Percentiles rank a stretch among this genome's conserved stretches.
phyloP scores from a whole-genome alignment of 2,113 vertebrate genomes.

The Misgurnus mizolepis region DNA sequence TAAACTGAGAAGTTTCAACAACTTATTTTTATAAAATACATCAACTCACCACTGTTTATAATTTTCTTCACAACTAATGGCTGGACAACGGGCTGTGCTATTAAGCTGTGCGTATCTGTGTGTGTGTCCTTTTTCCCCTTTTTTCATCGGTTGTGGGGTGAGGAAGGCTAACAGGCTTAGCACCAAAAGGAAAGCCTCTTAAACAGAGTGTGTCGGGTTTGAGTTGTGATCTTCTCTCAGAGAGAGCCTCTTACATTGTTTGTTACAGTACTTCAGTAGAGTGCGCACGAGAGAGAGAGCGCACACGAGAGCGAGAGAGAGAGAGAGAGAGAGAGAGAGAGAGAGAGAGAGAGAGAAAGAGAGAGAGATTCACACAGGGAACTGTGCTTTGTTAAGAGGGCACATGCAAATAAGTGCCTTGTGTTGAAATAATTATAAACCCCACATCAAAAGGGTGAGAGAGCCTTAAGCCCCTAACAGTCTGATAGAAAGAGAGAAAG shows the following conservation, averaged over 20 bases:
- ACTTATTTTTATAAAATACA: no score
- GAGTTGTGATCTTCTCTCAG: constrained; percentile 36
- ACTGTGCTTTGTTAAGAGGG: neutral
- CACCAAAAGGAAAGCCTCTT: constrained; percentile 37
- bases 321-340: neutral
- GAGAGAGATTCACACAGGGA: no score
- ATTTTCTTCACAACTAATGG: no score
- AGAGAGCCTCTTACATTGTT: constrained; percentile 40
- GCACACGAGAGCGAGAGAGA: neutral
- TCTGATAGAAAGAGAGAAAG: constrained; percentile 18
- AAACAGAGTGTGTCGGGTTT: constrained; percentile 33
- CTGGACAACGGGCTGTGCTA: no score
- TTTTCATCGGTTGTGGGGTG: constrained; percentile 4
- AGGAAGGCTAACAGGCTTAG: constrained; percentile 39
- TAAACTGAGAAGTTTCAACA: no score
- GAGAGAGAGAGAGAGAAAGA: neutral
- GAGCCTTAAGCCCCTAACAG: constrained; percentile 34
- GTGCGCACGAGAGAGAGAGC: neutral
- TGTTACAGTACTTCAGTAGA: constrained; percentile 14
- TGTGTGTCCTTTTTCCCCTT: neutral
- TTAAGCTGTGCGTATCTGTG: no score
- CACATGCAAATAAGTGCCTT: constrained; percentile 46
- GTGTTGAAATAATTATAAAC: constrained; percentile 55
- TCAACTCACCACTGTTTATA: no score
- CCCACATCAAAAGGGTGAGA: constrained; percentile 32